A percentile compares a stretch with the other conserved stretches of the same genome.
Evolutionary conservation across 2,888 invertebrate genomes (phyloP).

Genomic region (Melanotus villosus): DNA sequence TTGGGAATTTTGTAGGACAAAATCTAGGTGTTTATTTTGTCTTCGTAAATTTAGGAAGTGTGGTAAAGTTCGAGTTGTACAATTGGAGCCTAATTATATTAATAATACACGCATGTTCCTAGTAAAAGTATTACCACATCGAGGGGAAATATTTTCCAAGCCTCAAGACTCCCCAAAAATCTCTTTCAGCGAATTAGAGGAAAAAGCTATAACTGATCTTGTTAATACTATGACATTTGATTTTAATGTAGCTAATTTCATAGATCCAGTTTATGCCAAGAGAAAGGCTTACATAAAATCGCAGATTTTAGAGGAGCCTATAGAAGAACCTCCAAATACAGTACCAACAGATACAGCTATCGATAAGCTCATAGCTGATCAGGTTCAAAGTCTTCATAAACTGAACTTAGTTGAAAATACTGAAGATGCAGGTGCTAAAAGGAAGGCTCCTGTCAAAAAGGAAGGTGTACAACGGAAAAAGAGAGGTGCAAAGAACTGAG

Average conservation of each 20-base stretch:
- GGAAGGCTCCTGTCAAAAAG: too few species aligned
- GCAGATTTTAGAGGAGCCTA: slow-evolving; percentile 26
- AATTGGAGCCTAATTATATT: slow-evolving; percentile 38
- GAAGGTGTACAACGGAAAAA: too few species aligned
- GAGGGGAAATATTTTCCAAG: slow-evolving; percentile 8
- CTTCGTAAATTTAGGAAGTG: slow-evolving; percentile 24
- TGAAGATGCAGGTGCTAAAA: too few species aligned
- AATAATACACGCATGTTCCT: slow-evolving; percentile 38
- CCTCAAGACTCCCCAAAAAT: neutral
- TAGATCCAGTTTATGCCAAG: slow-evolving; percentile 32
- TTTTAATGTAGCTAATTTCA: slow-evolving; percentile 35
- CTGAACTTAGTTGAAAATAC: neutral
- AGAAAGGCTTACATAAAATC: slow-evolving; percentile 39
- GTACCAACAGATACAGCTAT: slow-evolving; percentile 21
- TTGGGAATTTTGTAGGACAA: slow-evolving; percentile 41
- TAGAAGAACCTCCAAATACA: slow-evolving; percentile 22
- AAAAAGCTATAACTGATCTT: slow-evolving; percentile 26
- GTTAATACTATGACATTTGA: slow-evolving; percentile 35
- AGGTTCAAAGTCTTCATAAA: neutral
- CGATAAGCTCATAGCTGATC: slow-evolving; percentile 4
- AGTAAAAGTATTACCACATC: slow-evolving; percentile 28
- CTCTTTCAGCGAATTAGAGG: slow-evolving; percentile 7
- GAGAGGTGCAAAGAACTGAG: too few species aligned
- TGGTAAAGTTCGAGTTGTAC: slow-evolving; percentile 33
- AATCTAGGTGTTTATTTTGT: slow-evolving; percentile 33